phyloP scores from a whole-genome alignment of 2,797 vertebrate species.

The Myotis myotis region DNA sequence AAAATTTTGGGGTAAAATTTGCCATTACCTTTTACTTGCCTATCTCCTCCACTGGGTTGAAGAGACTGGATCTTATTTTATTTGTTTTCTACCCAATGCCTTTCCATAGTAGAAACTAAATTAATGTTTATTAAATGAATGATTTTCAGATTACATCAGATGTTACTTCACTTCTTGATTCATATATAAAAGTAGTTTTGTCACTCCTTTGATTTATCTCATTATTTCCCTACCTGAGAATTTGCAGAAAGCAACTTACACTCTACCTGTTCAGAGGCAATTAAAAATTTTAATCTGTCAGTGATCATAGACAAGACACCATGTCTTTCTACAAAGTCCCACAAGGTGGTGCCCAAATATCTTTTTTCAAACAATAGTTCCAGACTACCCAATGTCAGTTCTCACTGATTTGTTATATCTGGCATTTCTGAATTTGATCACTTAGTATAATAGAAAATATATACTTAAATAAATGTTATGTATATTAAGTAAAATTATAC shows the following conservation, averaged over 20 bases:
- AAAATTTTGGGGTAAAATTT: background rate
- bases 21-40: background rate
- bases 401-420: background rate
- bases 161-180: conserved; percentile 3
- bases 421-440: conserved; percentile 42
- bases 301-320: background rate
- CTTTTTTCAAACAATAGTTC: conserved; percentile 39
- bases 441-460: conserved; percentile 10
- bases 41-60: background rate
- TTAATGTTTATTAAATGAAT: conserved; percentile 23
- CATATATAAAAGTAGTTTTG: background rate
- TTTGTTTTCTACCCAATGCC: background rate
- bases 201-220: background rate
- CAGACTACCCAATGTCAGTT: background rate
- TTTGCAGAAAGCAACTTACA: background rate
- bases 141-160: background rate
- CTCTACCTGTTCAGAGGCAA: background rate
- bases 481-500: background rate
- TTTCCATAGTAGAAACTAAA: background rate
- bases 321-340: conserved; percentile 63
- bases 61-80: background rate
- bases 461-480: conserved; percentile 17
- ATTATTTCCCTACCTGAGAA: background rate
- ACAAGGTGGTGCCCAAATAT: conserved; percentile 76
- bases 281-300: conserved; percentile 38